Evolutionary conservation across 37 sponge, comb jelly and placozoan genomes (phyloP).

Genomic region (Ianthella basta): DNA sequence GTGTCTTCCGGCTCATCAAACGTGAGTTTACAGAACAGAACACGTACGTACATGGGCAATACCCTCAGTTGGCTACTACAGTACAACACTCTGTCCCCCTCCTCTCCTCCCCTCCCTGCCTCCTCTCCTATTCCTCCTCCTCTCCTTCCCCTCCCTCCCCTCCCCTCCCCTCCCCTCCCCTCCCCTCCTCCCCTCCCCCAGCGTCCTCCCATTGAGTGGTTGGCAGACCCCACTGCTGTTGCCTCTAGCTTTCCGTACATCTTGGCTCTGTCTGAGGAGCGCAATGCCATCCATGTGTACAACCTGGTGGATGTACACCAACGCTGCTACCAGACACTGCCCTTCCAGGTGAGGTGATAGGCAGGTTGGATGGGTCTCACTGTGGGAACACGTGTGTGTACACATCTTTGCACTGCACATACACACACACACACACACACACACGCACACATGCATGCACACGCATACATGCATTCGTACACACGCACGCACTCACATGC

Average conservation of each 20-base stretch:
- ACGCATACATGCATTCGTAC: not conserved
- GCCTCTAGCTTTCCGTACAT: conserved; percentile 75
- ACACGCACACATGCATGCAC: not conserved
- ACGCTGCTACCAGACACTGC: conserved; percentile 61
- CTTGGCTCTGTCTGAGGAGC: conserved; percentile 41
- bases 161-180: not conserved
- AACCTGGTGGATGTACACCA: conserved; percentile 53
- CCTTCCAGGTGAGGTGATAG: conserved; percentile 32
- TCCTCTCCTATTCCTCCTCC: too few species aligned
- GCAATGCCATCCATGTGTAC: conserved; percentile 44
- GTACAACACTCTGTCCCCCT: too few species aligned
- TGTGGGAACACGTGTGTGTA: not conserved
- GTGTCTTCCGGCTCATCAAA: conserved; percentile 47
- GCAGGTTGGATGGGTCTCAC: too few species aligned
- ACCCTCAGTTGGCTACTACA: too few species aligned
- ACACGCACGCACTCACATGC: not conserved
- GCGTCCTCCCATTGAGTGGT: conserved; percentile 34
- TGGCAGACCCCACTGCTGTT: conserved; percentile 38
- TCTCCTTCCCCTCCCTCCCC: too few species aligned
- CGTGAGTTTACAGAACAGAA: conserved; percentile 31
- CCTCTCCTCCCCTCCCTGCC: too few species aligned
- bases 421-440: not conserved
- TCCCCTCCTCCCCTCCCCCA: not conserved
- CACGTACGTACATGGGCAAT: too few species aligned
- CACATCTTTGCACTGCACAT: not conserved